phyloP scores from a whole-genome alignment of 2,113 vertebrate species.

The Alosa alosa region DNA sequence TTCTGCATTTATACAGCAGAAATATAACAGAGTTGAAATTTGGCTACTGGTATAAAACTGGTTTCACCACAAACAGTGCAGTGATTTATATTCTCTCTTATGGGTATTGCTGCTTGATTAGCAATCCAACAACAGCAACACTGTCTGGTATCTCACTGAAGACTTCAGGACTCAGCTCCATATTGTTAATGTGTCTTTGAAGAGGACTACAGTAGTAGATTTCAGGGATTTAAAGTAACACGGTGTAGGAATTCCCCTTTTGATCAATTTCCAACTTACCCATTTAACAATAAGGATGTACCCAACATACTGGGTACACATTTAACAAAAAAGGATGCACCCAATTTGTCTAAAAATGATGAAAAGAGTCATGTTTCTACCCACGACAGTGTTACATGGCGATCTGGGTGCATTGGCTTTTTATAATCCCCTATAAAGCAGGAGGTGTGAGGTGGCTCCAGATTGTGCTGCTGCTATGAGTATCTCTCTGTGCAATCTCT shows the following conservation, averaged over 20 bases:
- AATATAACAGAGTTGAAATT: background rate
- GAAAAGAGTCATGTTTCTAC: too few species aligned
- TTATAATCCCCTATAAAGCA: background rate
- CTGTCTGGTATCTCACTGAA: background rate
- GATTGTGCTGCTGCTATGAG: background rate
- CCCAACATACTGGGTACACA: too few species aligned
- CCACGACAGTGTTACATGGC: too few species aligned
- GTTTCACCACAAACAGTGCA: background rate
- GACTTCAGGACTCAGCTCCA: background rate
- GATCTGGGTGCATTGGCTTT: too few species aligned
- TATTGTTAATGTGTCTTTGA: background rate
- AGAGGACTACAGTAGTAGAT: background rate
- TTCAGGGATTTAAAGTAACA: too few species aligned
- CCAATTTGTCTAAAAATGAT: too few species aligned
- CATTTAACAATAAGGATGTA: too few species aligned
- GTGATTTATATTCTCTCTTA: background rate
- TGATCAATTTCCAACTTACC: too few species aligned
- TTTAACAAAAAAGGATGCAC: too few species aligned
- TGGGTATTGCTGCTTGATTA: background rate
- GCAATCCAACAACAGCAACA: background rate
- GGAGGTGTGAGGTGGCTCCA: background rate
- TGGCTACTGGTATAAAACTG: background rate
- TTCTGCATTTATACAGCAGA: background rate
- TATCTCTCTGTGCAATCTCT: background rate
- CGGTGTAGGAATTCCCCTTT: too few species aligned